phyloP scores from a whole-genome alignment of 2,888 invertebrate species.

The Aquatica leii region DNA sequence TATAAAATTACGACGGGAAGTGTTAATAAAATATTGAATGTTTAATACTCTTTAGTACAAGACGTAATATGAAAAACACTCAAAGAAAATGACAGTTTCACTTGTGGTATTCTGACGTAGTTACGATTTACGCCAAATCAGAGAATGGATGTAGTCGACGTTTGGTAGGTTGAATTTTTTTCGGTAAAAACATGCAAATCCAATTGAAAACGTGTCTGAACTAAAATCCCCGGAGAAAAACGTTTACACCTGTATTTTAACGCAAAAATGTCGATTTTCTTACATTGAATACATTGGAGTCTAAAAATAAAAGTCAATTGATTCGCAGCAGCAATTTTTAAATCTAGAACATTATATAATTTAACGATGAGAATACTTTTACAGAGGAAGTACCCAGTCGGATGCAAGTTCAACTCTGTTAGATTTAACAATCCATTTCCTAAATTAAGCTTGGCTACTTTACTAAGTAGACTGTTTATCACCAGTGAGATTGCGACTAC shows the following conservation, averaged over 20 bases:
- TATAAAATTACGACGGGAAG: too few species aligned
- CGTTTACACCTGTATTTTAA: background rate
- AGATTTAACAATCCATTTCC: slow-evolving; percentile 64
- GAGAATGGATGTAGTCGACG: too few species aligned
- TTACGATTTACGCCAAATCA: too few species aligned
- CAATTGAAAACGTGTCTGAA: background rate
- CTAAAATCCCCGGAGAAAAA: background rate
- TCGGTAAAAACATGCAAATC: background rate
- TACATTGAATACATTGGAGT: slow-evolving; percentile 8
- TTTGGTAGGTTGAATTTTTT: too few species aligned
- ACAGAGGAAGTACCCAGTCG: slow-evolving; percentile 62
- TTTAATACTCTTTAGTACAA: too few species aligned
- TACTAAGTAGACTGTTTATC: slow-evolving; percentile 45
- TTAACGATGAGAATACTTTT: slow-evolving; percentile 61
- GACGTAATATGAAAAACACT: too few species aligned
- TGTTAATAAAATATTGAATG: too few species aligned
- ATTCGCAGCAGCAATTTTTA: slow-evolving; percentile 59
- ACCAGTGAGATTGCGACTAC: slow-evolving; percentile 39
- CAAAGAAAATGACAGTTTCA: too few species aligned
- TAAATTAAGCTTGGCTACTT: slow-evolving; percentile 58
- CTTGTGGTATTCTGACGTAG: too few species aligned
- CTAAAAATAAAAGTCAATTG: slow-evolving; percentile 48
- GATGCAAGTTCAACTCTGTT: slow-evolving; percentile 62
- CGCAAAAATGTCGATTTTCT: slow-evolving; percentile 6
- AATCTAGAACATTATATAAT: slow-evolving; percentile 62